Base-by-base conservation (phyloP, 1,140 invertebrate genomes). In the Drosophila nasuta region DNA sequence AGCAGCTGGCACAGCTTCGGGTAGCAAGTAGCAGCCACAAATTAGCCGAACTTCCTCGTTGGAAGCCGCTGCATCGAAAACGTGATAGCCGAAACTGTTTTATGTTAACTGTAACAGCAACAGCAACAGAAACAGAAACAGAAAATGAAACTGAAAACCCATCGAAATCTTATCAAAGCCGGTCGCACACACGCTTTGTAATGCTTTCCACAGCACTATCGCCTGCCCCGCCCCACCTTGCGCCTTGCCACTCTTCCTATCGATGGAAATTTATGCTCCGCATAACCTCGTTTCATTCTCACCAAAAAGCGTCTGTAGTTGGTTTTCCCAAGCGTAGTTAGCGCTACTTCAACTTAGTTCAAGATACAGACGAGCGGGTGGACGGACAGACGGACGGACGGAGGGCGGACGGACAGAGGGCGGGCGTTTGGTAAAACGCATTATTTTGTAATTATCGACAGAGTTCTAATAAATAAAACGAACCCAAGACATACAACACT, bases 361-460 rank as follows among this genome's bases (percentile, higher is more conserved):
- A 49, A 63, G 30, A 45, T 64, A 49, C 30, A 35, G 5, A 46
- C 17, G 45, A 6, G 51, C 10, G 33, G 48, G 20, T 25, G 20
- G 20, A 25, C 20, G 62, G 35, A n/a, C 15, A 7, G 28, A 1
- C 33, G 10, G 20, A 20, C n/a, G 43, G 60, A 17, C 43, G 28
- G 43, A 15, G 15, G 15, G 10, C 11, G 38, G 48, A 3, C n/a
- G 20, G 28, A 10, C 3, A 46, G 38, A 30, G 59, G 13, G 41
- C 15, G 38, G 54, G 64, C 41, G 56, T 54, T 57, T 56, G 64
- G 71, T 74, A 74, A 79, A 89, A 89, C 85, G 81, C 85, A 89
- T 89, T 89, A 89, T 89, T 89, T 89, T 90, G 85, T 89, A 89
- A 89, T 89, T 89, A 89, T 89, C 85, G 85, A 89, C 81, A 85